Conservation (phyloP, 2,797 vertebrate genomes). For the Schizopygopsis pylzovi region DNA sequence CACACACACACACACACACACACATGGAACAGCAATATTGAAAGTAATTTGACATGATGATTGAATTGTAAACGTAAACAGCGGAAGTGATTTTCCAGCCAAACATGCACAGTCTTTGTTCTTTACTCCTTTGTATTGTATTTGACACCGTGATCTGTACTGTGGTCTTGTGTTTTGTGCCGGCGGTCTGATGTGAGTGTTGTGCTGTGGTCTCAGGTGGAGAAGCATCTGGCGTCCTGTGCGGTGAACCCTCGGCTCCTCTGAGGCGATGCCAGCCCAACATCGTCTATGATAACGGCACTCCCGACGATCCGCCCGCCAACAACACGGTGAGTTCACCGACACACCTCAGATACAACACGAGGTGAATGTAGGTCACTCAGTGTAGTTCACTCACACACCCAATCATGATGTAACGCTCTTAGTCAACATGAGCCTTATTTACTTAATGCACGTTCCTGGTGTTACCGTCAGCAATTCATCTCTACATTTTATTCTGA, state of each 20-base stretch:
- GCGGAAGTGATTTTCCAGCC: neutral
- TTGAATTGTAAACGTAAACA: neutral
- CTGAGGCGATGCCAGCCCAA: conserved; percentile 80
- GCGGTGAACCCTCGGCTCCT: conserved; percentile 81
- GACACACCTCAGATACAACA: conserved; percentile 41
- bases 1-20: too few relatives aligned
- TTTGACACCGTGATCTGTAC: neutral
- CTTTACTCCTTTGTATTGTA: neutral
- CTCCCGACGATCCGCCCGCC: conserved; percentile 72
- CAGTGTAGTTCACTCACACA: neutral
- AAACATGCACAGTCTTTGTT: neutral
- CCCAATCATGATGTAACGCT: neutral
- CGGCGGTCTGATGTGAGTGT: neutral
- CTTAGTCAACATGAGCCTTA: neutral
- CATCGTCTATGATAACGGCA: conserved; percentile 76
- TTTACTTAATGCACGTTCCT: neutral
- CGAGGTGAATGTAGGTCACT: conserved; percentile 53
- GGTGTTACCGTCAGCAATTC: neutral
- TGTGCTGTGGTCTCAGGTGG: conserved; percentile 66
- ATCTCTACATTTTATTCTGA: neutral
- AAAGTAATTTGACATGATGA: neutral
- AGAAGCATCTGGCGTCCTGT: conserved; percentile 76
- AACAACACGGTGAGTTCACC: conserved; percentile 74
- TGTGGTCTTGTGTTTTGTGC: conserved; percentile 19
- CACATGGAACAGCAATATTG: neutral